A percentile compares a stretch with the other conserved stretches of the same genome.
These are phyloP conservation scores for Prenolepis imparis DNA, from an alignment of 2,888 invertebrate species.

Conservation along the genomic window DNA sequence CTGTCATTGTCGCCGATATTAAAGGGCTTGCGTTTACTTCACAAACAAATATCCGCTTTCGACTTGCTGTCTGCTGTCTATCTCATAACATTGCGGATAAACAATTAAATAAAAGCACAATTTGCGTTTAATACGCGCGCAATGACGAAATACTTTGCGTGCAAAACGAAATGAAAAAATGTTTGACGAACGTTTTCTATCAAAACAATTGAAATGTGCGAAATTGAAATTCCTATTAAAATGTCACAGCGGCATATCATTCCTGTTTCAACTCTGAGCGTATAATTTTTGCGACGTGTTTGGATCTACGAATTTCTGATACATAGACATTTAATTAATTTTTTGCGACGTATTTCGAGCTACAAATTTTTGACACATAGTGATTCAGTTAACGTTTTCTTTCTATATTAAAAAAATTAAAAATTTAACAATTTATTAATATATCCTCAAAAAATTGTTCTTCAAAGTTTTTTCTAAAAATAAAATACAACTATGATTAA, in stretches of 20 bases:
- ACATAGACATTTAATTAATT: conserved; percentile 13
- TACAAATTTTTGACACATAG: background rate
- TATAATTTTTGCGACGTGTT: background rate
- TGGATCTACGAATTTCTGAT: background rate
- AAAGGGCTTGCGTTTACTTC: background rate
- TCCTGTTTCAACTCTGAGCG: background rate
- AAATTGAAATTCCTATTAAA: conserved; percentile 49
- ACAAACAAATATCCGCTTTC: conserved; percentile 1
- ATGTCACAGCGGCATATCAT: conserved; percentile 11
- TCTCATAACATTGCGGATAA: background rate
- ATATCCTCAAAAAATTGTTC: background rate
- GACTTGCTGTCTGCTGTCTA: background rate
- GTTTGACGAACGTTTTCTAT: background rate
- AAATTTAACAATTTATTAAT: background rate
- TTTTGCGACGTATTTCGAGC: background rate
- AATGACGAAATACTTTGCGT: conserved; percentile 31
- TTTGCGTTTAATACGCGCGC: conserved; percentile 28
- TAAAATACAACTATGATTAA: background rate
- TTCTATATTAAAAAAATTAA: background rate
- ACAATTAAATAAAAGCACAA: conserved; percentile 30
- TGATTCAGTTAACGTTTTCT: background rate
- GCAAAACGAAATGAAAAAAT: conserved; percentile 33
- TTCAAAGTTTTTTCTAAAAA: no score
- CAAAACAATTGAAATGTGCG: conserved; percentile 31
- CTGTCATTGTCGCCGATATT: background rate